Evolutionary conservation across 1,140 invertebrate species (phyloP).

Genomic region (Daktulosphaira vitifoliae): DNA sequence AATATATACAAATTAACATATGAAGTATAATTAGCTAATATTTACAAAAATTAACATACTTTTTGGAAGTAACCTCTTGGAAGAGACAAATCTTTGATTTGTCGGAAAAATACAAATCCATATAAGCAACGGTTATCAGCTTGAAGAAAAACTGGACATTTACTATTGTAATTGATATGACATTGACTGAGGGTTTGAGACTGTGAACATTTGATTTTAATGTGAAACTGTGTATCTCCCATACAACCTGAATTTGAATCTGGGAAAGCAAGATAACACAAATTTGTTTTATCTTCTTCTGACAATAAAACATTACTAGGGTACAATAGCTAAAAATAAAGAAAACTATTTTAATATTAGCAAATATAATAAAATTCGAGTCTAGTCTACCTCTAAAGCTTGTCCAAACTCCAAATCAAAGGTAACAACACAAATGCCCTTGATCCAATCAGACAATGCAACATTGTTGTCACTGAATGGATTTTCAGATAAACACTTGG

Average conservation of each 20-base stretch:
- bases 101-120: slow-evolving; percentile 97
- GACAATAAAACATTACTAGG: slow-evolving; percentile 70
- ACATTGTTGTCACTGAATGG: background rate
- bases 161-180: slow-evolving; percentile 54
- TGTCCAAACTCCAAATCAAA: slow-evolving; percentile 98
- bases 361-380: background rate
- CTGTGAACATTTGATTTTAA: slow-evolving; percentile 56
- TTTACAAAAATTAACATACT: slow-evolving; percentile 47
- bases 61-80: slow-evolving; percentile 98
- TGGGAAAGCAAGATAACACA: slow-evolving; percentile 96
- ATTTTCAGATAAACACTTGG: background rate
- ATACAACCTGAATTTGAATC: slow-evolving; percentile 98
- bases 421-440: slow-evolving; percentile 94
- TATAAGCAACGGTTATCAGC: slow-evolving; percentile 75
- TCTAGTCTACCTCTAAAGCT: slow-evolving; percentile 67
- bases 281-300: slow-evolving; percentile 92
- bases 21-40: too few species aligned
- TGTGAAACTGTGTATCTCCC: slow-evolving; percentile 96
- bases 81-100: slow-evolving; percentile 87
- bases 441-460: slow-evolving; percentile 81
- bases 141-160: slow-evolving; percentile 61
- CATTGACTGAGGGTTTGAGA: slow-evolving; percentile 21
- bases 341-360: background rate
- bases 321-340: slow-evolving; percentile 60
- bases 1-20: too few species aligned